phyloP scores from a whole-genome alignment of 1,140 invertebrate genomes.

The Pseudoatta argentina region DNA sequence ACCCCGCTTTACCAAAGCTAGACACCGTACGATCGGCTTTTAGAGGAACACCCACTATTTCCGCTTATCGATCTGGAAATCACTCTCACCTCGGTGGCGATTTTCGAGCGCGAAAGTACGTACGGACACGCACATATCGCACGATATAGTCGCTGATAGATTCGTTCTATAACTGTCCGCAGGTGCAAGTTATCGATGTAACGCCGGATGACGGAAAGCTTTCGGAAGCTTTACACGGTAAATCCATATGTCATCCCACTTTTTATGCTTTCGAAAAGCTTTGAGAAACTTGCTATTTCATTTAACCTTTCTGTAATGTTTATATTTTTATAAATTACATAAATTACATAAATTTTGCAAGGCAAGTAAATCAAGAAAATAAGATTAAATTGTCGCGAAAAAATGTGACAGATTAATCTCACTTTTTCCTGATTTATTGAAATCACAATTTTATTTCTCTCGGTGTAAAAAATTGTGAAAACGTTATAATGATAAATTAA shows the following conservation, averaged over 20 bases:
- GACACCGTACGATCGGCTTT: slow-evolving; percentile 52
- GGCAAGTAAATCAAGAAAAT: not conserved
- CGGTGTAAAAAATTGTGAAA: not conserved
- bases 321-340: not conserved
- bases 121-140: slow-evolving; percentile 45
- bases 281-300: not conserved
- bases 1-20: not conserved
- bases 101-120: slow-evolving; percentile 25
- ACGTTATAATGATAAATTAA: slow-evolving; percentile 17
- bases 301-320: not conserved
- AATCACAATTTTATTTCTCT: not conserved
- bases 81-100: slow-evolving; percentile 36
- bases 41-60: slow-evolving; percentile 6
- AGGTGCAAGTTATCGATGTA: slow-evolving; percentile 40
- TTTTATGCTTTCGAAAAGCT: not conserved
- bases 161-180: slow-evolving; percentile 35
- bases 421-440: not conserved
- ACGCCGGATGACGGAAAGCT: not conserved
- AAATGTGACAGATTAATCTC: not conserved
- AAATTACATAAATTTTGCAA: not conserved
- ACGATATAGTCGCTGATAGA: slow-evolving; percentile 15
- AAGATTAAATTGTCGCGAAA: not conserved
- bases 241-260: slow-evolving; percentile 16
- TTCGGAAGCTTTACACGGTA: slow-evolving; percentile 19
- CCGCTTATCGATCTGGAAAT: slow-evolving; percentile 23